Percentiles rank a stretch among this genome's conserved stretches.
These are phyloP conservation scores for Nibea coibor DNA, from an alignment of 2,113 vertebrate species.

Conservation along the genomic window DNA sequence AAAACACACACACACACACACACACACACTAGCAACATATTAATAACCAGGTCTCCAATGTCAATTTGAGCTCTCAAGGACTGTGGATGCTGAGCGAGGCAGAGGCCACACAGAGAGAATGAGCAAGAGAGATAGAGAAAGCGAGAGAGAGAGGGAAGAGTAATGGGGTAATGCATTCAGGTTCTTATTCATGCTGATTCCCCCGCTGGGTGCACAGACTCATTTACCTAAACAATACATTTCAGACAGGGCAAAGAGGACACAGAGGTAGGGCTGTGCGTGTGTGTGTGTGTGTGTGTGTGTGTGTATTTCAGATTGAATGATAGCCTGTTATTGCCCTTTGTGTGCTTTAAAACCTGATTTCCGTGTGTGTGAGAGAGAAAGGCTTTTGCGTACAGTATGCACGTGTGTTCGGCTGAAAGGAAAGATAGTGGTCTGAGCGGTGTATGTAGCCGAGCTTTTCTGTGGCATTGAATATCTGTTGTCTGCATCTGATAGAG, in stretches of 20 bases:
- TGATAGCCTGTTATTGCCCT: conserved; percentile 52
- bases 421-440: conserved; percentile 1
- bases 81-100: conserved; percentile 69
- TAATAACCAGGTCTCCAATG: conserved; percentile 77
- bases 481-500: conserved; percentile 67
- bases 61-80: conserved; percentile 81
- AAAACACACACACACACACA: conserved; percentile 26
- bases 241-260: conserved; percentile 75
- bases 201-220: conserved; percentile 71
- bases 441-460: conserved; percentile 2
- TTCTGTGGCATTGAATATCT: conserved; percentile 18
- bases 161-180: conserved; percentile 74
- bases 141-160: conserved; percentile 52
- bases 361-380: conserved; percentile 12
- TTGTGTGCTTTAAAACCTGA: conserved; percentile 16
- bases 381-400: conserved; percentile 13
- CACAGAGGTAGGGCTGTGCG: conserved; percentile 47
- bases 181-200: conserved; percentile 77
- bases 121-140: conserved; percentile 12
- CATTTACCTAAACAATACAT: conserved; percentile 82
- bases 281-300: conserved; percentile 5
- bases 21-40: conserved; percentile 59
- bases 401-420: conserved; percentile 13
- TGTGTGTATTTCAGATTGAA: conserved; percentile 16
- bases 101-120: conserved; percentile 65